These are phyloP conservation scores for Poicephalus meyeri DNA, from an alignment of 2,113 vertebrate genomes.

Conservation along the genomic window DNA sequence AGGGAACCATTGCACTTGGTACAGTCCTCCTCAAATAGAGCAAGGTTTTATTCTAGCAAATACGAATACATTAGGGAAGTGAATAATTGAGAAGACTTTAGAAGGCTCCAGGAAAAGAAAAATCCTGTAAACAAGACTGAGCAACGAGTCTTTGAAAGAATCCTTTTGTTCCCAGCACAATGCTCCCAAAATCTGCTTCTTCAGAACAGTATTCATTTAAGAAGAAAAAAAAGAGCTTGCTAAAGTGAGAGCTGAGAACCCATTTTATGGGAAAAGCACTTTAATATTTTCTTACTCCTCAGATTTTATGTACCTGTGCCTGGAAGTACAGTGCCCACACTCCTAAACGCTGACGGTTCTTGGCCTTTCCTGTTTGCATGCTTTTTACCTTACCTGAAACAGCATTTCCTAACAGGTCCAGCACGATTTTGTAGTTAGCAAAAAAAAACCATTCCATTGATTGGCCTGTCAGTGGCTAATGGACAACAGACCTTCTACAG, in stretches of 20 bases:
- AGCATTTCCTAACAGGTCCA: not conserved
- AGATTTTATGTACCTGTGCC: not conserved
- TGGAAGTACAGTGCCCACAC: not conserved
- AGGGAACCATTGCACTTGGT: not conserved
- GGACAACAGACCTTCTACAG: not conserved
- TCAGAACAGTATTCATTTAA: conserved; percentile 42
- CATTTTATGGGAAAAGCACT: conserved; percentile 37
- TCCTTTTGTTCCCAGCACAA: conserved; percentile 57
- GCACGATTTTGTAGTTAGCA: not conserved
- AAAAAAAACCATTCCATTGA: not conserved
- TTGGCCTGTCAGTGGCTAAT: not conserved
- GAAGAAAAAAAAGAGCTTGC: not conserved
- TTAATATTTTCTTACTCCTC: not conserved
- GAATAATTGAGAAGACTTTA: conserved; percentile 32
- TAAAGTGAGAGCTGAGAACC: conserved; percentile 5
- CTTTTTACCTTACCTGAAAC: not conserved
- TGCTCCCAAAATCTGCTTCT: conserved; percentile 57
- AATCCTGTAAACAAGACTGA: conserved; percentile 35
- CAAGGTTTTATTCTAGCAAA: not conserved
- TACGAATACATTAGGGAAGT: conserved; percentile 1
- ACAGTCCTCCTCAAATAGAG: not conserved
- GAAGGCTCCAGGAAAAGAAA: conserved; percentile 7
- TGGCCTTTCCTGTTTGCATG: not conserved
- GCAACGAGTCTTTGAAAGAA: conserved; percentile 61
- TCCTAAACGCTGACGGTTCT: not conserved